phyloP scores from a whole-genome alignment of 2,888 invertebrate genomes.

The Plebejus melissa region DNA sequence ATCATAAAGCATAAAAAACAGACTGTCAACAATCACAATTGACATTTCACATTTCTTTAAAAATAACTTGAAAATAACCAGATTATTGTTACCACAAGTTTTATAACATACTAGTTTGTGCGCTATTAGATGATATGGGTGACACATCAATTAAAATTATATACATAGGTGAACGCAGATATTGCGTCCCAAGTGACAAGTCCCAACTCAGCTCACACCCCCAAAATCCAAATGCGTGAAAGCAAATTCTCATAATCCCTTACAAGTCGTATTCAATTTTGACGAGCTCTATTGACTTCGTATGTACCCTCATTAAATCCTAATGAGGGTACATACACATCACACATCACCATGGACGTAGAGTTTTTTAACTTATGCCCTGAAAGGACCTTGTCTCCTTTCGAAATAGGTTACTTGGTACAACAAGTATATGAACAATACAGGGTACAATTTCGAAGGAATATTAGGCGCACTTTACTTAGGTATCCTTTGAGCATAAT shows the following conservation, averaged over 20 bases:
- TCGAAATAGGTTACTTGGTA: too few species aligned
- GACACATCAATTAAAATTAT: not conserved
- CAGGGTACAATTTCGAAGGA: too few species aligned
- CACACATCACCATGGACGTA: not conserved
- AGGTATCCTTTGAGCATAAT: too few species aligned
- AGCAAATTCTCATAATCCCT: slow-evolving; percentile 5
- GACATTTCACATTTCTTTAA: too few species aligned
- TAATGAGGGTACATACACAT: not conserved
- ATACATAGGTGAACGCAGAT: not conserved
- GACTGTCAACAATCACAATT: too few species aligned
- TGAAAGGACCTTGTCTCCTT: not conserved
- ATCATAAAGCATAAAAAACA: too few species aligned
- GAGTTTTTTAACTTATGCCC: not conserved
- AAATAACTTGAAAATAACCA: too few species aligned
- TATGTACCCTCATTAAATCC: not conserved
- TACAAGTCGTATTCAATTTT: slow-evolving; percentile 16
- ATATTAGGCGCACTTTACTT: too few species aligned
- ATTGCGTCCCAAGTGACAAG: not conserved
- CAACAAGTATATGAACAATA: too few species aligned
- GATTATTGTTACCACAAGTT: too few species aligned
- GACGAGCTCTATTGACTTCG: not conserved
- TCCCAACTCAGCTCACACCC: not conserved
- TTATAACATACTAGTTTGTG: too few species aligned
- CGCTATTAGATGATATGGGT: too few species aligned
- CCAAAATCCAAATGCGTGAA: not conserved